phyloP scores from a whole-genome alignment of 2,888 invertebrate genomes.

The Pseudoips prasinana region DNA sequence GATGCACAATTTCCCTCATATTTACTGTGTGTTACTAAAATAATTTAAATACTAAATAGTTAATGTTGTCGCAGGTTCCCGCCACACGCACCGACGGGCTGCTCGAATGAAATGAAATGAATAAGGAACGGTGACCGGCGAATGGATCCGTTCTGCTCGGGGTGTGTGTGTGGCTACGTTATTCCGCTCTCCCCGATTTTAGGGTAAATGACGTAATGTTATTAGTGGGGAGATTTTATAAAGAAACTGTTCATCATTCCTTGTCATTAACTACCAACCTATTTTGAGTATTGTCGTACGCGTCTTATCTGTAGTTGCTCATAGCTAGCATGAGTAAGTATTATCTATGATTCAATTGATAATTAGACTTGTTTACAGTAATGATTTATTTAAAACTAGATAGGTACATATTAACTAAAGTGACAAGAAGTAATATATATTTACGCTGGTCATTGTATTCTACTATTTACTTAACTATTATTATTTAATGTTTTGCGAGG shows the following conservation, averaged over 20 bases:
- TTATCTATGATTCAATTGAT: too few relatives aligned
- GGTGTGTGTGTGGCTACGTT: conserved; percentile 56
- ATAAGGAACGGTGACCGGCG: conserved; percentile 49
- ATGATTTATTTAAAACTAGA: too few relatives aligned
- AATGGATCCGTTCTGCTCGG: conserved; percentile 44
- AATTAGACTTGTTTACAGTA: too few relatives aligned
- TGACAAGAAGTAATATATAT: too few relatives aligned
- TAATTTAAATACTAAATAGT: conserved; percentile 32
- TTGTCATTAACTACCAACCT: too few relatives aligned
- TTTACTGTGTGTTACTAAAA: conserved; percentile 46
- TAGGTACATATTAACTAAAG: too few relatives aligned
- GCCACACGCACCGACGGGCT: conserved; percentile 48
- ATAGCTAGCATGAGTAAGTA: too few relatives aligned
- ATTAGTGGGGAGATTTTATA: not conserved
- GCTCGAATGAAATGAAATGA: conserved; percentile 57
- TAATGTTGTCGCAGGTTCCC: conserved; percentile 40
- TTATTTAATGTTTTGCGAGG: too few relatives aligned
- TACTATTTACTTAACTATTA: too few relatives aligned
- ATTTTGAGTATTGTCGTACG: too few relatives aligned
- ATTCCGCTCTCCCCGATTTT: conserved; percentile 30
- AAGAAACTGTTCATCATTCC: not conserved
- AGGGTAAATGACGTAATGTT: conserved; percentile 21
- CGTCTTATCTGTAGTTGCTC: too few relatives aligned
- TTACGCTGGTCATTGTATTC: too few relatives aligned
- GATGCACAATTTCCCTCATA: conserved; percentile 93